These are phyloP conservation scores for Odiellus spinosus DNA, from an alignment of 2,888 invertebrate species.

Conservation along the genomic window DNA sequence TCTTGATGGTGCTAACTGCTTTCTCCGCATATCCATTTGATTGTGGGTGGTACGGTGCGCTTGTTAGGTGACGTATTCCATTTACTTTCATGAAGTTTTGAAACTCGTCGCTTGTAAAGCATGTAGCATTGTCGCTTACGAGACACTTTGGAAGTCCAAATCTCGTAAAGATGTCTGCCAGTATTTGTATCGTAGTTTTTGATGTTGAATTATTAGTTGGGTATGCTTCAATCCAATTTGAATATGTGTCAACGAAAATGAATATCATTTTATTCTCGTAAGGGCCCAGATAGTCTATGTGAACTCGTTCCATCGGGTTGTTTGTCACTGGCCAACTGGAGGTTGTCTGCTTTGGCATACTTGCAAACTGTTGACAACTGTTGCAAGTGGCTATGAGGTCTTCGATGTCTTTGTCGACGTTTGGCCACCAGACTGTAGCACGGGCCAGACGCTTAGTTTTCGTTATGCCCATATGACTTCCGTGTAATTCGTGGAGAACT, in stretches of 20 bases:
- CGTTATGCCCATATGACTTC: constrained; percentile 22
- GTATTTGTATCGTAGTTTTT: constrained; percentile 13
- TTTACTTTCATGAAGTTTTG: constrained; percentile 6
- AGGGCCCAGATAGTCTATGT: constrained; percentile 33
- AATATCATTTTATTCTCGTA: constrained; percentile 24
- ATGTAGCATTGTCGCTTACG: constrained; percentile 25
- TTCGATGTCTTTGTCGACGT: constrained; percentile 19
- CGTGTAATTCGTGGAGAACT: constrained; percentile 21
- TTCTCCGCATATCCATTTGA: constrained; percentile 22
- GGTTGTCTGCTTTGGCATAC: background rate
- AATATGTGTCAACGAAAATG: constrained; percentile 29
- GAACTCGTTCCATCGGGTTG: constrained; percentile 27
- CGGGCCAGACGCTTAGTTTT: constrained; percentile 24
- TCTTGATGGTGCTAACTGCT: background rate
- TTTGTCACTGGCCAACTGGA: constrained; percentile 12
- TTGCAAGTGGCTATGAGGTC: constrained; percentile 16
- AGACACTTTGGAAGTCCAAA: constrained; percentile 22
- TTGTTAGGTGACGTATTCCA: no score
- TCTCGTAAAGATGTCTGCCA: constrained; percentile 19
- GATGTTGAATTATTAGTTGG: constrained; percentile 13
- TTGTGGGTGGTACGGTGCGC: constrained; percentile 22
- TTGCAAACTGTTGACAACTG: constrained; percentile 12
- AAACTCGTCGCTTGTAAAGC: constrained; percentile 23
- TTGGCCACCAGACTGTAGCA: constrained; percentile 23
- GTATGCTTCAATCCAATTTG: constrained; percentile 31